A percentile compares a stretch with the other conserved stretches of the same genome.
These are phyloP conservation scores for Oncopeltus fasciatus DNA, from an alignment of 1,140 invertebrate species.

Conservation along the genomic window DNA sequence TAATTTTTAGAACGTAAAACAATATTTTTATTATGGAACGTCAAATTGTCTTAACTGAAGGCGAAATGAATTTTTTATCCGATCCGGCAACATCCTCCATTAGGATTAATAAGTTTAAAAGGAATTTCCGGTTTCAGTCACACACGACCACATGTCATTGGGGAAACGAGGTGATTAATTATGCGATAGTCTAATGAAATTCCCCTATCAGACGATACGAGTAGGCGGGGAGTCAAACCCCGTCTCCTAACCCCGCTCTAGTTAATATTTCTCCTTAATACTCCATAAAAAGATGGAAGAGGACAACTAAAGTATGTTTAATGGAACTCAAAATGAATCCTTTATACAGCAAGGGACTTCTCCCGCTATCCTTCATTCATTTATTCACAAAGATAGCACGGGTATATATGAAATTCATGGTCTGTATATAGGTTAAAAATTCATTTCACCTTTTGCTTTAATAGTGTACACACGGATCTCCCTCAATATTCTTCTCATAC, in stretches of 20 bases:
- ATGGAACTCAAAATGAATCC: not conserved
- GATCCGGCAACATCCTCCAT: no score
- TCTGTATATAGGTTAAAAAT: not conserved
- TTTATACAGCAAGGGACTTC: not conserved
- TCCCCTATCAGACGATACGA: not conserved
- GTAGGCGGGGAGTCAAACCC: not conserved
- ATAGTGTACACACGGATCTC: not conserved
- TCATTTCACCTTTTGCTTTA: not conserved
- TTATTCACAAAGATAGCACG: not conserved
- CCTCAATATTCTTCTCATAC: not conserved
- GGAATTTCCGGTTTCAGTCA: not conserved
- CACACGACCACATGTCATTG: not conserved
- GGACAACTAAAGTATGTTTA: slow-evolving; percentile 1
- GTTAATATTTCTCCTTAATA: not conserved
- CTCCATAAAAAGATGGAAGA: not conserved
- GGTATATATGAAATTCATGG: not conserved
- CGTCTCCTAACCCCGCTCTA: not conserved
- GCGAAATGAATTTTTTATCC: no score
- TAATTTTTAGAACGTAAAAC: no score
- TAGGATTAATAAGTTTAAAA: slow-evolving; percentile 1
- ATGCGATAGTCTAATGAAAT: not conserved
- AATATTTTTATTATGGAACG: no score
- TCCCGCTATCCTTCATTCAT: not conserved
- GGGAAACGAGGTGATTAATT: slow-evolving; percentile 1
- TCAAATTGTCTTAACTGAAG: no score